Conservation (phyloP, 35 echinoderm and acorn worm genomes). For the Hemicentrotus pulcherrimus region DNA sequence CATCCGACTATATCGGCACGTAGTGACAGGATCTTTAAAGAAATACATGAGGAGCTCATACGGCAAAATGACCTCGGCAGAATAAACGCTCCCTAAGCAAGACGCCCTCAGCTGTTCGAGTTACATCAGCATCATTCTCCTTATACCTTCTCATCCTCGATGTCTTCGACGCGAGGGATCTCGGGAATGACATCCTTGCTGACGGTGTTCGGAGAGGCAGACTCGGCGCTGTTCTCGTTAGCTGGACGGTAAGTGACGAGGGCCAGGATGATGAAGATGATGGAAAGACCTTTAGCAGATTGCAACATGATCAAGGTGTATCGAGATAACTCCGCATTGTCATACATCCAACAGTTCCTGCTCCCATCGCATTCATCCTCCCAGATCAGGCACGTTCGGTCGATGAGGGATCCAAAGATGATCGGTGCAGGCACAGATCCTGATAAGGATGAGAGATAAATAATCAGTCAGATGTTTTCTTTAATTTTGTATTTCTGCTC, state of each 20-base stretch:
- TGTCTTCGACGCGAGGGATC: constrained; percentile 19
- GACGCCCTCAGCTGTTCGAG: background rate
- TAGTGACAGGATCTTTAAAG: too few relatives aligned
- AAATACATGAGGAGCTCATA: background rate
- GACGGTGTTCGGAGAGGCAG: background rate
- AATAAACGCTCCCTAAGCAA: background rate
- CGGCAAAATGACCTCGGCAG: background rate
- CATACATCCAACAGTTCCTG: constrained; percentile 62
- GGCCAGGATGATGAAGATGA: constrained; percentile 66
- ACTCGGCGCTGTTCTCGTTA: background rate
- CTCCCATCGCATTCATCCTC: constrained; percentile 33
- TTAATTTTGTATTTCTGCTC: too few relatives aligned
- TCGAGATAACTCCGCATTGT: constrained; percentile 38
- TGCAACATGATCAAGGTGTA: constrained; percentile 35
- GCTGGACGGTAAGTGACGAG: constrained; percentile 73
- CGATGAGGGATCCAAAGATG: constrained; percentile 53
- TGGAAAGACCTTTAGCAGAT: constrained; percentile 72
- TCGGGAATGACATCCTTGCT: background rate
- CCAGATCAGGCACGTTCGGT: constrained; percentile 58
- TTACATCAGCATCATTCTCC: background rate
- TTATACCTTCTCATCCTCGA: constrained; percentile 12
- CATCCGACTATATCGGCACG: too few relatives aligned
- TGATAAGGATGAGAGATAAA: background rate
- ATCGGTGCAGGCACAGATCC: constrained; percentile 60
- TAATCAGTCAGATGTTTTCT: background rate